Evolutionary conservation across 2,888 invertebrate species (phyloP).

Genomic region (Lasioglossum vierecki): DNA sequence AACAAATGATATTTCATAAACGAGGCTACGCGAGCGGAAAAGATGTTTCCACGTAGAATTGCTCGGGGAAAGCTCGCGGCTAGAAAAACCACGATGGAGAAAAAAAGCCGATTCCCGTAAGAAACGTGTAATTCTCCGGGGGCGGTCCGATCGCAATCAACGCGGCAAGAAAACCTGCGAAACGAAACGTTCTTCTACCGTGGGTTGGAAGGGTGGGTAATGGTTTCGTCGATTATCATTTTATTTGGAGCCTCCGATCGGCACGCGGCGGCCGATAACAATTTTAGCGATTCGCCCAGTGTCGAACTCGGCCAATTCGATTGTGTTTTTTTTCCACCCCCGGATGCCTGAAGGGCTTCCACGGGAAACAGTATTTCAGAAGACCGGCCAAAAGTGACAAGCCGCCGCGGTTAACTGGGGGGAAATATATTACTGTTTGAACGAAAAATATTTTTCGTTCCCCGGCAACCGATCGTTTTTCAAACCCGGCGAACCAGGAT

Average conservation of each 20-base stretch:
- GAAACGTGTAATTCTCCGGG: slow-evolving; percentile 22
- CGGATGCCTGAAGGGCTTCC: neutral
- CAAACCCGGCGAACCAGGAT: neutral
- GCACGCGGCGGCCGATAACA: neutral
- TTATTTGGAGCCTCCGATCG: neutral
- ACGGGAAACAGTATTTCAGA: neutral
- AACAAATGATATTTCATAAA: slow-evolving; percentile 27
- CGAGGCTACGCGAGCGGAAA: neutral
- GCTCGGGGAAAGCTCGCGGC: neutral
- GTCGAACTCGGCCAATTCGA: neutral
- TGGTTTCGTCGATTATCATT: slow-evolving; percentile 34
- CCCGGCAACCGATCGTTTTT: slow-evolving; percentile 6
- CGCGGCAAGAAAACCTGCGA: slow-evolving; percentile 9
- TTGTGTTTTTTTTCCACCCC: neutral
- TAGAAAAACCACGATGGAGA: neutral
- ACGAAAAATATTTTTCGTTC: slow-evolving; percentile 34
- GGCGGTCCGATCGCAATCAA: slow-evolving; percentile 16
- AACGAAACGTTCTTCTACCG: neutral
- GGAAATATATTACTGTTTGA: slow-evolving; percentile 36
- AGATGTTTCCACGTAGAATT: neutral
- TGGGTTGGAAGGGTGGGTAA: slow-evolving; percentile 1
- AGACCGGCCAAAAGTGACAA: slow-evolving; percentile 12
- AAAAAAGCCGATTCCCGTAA: neutral
- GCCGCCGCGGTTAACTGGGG: slow-evolving; percentile 21
- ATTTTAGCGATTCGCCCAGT: slow-evolving; percentile 28